Percentiles rank a stretch among this genome's conserved stretches.
phyloP scores from a whole-genome alignment of 2,888 invertebrate genomes.

The Meganola albula region DNA sequence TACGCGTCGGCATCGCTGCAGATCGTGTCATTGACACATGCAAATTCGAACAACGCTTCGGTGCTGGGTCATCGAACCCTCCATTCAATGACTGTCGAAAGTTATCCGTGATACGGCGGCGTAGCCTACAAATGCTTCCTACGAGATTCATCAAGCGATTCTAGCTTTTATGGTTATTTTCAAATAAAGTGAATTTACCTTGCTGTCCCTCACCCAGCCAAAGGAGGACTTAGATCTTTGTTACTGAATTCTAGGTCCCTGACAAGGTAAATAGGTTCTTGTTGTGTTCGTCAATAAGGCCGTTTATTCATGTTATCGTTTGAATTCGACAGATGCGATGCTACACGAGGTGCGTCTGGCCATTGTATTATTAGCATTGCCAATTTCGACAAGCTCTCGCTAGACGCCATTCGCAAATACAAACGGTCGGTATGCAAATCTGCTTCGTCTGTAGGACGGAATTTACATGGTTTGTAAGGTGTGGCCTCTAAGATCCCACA shows the following conservation, averaged over 20 bases:
- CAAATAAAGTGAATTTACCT: slow-evolving; percentile 51
- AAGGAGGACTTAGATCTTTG: slow-evolving; percentile 48
- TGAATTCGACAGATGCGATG: slow-evolving; percentile 47
- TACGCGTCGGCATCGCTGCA: slow-evolving; percentile 54
- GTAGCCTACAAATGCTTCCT: slow-evolving; percentile 53
- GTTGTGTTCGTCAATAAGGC: slow-evolving; percentile 38
- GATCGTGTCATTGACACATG: slow-evolving; percentile 75
- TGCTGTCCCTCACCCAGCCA: slow-evolving; percentile 35
- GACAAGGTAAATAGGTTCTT: slow-evolving; percentile 38
- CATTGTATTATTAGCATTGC: slow-evolving; percentile 70
- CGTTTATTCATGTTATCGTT: slow-evolving; percentile 31
- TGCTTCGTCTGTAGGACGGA: slow-evolving; percentile 41
- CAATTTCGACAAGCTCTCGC: slow-evolving; percentile 65
- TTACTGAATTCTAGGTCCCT: slow-evolving; percentile 32
- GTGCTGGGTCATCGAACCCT: slow-evolving; percentile 65
- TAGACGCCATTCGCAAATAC: slow-evolving; percentile 61
- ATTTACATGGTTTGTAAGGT: slow-evolving; percentile 45
- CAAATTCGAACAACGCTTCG: slow-evolving; percentile 67
- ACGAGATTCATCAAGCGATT: slow-evolving; percentile 39
- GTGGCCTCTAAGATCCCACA: slow-evolving; percentile 27
- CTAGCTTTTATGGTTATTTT: slow-evolving; percentile 42
- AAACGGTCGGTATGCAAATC: slow-evolving; percentile 63
- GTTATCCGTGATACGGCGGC: slow-evolving; percentile 54
- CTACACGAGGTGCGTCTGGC: slow-evolving; percentile 60
- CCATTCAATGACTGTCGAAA: slow-evolving; percentile 76